A percentile compares a stretch with the other conserved stretches of the same genome.
Conservation (phyloP, 2,888 invertebrate genomes). For the Gari tellinella region DNA sequence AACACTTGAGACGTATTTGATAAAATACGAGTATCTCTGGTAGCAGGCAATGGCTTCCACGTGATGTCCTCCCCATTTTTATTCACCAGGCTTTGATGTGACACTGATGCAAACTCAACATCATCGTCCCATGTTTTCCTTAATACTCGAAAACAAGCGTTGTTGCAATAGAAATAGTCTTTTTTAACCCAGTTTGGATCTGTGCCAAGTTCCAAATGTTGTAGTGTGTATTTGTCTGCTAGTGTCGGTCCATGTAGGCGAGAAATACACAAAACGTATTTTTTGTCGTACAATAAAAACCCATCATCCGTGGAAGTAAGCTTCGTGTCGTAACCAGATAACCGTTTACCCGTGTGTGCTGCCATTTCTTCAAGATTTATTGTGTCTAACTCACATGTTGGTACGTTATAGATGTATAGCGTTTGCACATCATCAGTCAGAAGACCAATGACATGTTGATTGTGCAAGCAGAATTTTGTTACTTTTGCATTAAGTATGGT, state of each 20-base stretch:
- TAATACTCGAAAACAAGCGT: constrained; percentile 16
- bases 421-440: too few relatives aligned
- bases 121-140: not conserved
- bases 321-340: not conserved
- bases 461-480: not conserved
- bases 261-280: constrained; percentile 1
- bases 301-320: constrained; percentile 7
- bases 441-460: too few relatives aligned
- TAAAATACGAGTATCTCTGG: not conserved
- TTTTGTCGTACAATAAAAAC: constrained; percentile 26
- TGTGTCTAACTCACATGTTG: too few relatives aligned
- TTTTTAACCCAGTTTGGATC: not conserved
- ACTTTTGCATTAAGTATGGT: not conserved
- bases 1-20: not conserved
- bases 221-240: not conserved
- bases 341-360: not conserved
- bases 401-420: too few relatives aligned
- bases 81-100: not conserved
- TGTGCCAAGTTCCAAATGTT: not conserved
- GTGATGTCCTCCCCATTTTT: too few relatives aligned
- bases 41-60: not conserved
- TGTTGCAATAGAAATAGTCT: constrained; percentile 1
- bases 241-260: constrained; percentile 13
- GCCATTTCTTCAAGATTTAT: not conserved
- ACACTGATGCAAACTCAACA: not conserved